Base-by-base conservation (phyloP, 2,888 invertebrate genomes). In the Scaeva pyrastri region DNA sequence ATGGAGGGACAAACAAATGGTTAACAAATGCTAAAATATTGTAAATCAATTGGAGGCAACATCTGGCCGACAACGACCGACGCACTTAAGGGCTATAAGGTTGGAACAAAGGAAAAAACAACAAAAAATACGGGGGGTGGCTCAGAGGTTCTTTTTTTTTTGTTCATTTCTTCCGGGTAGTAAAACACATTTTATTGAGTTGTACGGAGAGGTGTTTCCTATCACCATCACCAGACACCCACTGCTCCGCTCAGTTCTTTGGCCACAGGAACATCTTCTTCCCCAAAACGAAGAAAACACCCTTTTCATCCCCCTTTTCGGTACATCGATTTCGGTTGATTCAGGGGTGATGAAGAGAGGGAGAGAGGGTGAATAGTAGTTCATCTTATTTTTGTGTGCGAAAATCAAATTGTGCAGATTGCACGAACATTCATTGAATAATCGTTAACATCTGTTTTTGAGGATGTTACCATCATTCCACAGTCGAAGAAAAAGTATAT, bases 181-280 rank as follows among this genome's bases (percentile, higher is more conserved):
- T 91, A 92, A 91, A 91, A 90, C 90, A 91, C 89, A 91, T 91
- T 91, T 91, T 91, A 92, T 91, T 91, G 91, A 91, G 91, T 90
- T 91, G 90, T 91, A 89, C 48, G 14, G 90, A 52, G 90, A 52
- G 52, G 68, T 52, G 52, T 10, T 89, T 89, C 16, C n/a, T n/a
- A n/a, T n/a, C n/a, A n/a, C n/a, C 50, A 31, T 8, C 26, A 60
- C 62, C n/a, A 74, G 74, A 60, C 74, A 62, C 45, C 74, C 45
- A 21, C 31, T 16, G 31, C 39, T 12, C 19, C 14, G 19, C 64
- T 23, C 21, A 21, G 45, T 75, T 19, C 41, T 36, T 14, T 62
- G 55, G 78, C 77, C 74, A 55, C 74, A 71, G 58, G 50, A 84
- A 75, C 83, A 84, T 84, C 84, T 84, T 75, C 62, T 48, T 48